Evolutionary conservation across 2,113 vertebrate genomes (phyloP).

Genomic region (Corythornis madagascariensis): DNA sequence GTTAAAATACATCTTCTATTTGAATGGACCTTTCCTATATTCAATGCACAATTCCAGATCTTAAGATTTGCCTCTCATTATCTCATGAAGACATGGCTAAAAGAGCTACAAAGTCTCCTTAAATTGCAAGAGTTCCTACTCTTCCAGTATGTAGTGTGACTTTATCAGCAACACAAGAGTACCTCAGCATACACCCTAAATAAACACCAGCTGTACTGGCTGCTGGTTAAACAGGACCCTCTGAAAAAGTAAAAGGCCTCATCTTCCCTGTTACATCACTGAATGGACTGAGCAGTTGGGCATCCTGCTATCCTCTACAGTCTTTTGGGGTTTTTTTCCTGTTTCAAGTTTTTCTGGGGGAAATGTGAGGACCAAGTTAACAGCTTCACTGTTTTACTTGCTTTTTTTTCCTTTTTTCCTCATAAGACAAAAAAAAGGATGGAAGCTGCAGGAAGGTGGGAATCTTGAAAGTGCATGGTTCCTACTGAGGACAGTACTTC

Average conservation of each 20-base stretch:
- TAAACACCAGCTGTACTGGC: neutral
- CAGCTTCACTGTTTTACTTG: neutral
- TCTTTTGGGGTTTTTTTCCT: neutral
- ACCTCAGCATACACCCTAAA: neutral
- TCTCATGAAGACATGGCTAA: neutral
- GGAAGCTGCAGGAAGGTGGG: neutral
- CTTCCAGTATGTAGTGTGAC: neutral
- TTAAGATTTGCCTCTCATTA: neutral
- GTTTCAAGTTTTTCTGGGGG: accelerated
- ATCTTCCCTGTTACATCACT: accelerated
- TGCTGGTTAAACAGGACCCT: neutral
- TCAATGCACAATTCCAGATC: neutral
- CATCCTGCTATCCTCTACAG: neutral
- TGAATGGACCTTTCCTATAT: neutral
- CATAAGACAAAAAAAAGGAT: neutral
- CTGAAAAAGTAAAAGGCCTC: neutral
- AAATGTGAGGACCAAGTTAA: neutral
- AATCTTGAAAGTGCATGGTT: neutral
- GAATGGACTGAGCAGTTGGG: neutral
- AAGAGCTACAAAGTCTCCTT: neutral
- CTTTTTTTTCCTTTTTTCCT: neutral
- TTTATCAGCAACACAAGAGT: neutral
- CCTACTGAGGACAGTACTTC: neutral
- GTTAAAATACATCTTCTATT: neutral
- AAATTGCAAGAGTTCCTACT: neutral